A percentile compares a stretch with the other conserved stretches of the same genome.
phyloP scores from a whole-genome alignment of 2,113 vertebrate genomes.

The Piprites chloris region DNA sequence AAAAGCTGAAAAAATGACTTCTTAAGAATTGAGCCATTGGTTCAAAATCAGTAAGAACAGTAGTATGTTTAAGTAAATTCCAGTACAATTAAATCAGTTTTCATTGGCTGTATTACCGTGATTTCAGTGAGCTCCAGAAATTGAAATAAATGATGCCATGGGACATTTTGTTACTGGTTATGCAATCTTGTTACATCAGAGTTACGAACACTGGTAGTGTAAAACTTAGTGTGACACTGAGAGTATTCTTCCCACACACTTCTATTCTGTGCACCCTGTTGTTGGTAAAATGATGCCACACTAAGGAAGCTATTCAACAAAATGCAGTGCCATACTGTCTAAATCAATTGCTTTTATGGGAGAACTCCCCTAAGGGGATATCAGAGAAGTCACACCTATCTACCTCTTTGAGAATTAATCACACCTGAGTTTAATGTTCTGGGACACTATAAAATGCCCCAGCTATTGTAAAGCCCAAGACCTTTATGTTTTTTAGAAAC shows the following conservation, averaged over 20 bases:
- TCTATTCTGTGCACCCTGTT: not conserved
- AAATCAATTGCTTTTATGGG: not conserved
- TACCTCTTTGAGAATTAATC: not conserved
- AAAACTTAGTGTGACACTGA: not conserved
- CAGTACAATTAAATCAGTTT: not conserved
- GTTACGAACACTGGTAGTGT: not conserved
- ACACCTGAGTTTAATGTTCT: not conserved
- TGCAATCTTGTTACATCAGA: not conserved
- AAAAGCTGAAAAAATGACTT: not conserved
- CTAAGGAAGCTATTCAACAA: not conserved
- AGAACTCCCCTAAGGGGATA: not conserved
- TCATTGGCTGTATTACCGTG: rapidly evolving
- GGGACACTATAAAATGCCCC: not conserved
- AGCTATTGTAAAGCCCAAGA: not conserved
- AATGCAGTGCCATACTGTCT: not conserved
- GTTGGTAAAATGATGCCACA: not conserved
- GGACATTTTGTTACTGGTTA: not conserved
- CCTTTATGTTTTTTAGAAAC: not conserved
- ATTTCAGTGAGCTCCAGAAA: not conserved
- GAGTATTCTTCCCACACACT: rapidly evolving
- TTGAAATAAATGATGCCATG: not conserved
- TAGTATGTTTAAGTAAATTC: not conserved
- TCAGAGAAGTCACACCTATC: not conserved
- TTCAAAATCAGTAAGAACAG: not conserved
- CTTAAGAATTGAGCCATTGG: not conserved